phyloP scores from a whole-genome alignment of 2,888 invertebrate species.

The Sinodicranocentrus sp. region DNA sequence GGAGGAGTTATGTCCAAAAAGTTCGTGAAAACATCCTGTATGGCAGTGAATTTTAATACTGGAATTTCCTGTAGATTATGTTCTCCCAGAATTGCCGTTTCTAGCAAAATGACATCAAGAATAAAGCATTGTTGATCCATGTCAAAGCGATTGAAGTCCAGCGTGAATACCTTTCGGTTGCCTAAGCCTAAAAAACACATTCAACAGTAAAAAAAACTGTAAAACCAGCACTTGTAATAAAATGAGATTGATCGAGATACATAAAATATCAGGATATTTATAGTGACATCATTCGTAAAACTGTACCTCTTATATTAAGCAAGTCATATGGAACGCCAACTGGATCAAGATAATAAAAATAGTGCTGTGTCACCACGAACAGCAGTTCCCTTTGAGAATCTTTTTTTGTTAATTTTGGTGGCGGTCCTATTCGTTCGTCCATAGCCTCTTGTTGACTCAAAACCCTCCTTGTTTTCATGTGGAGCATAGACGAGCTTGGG shows the following conservation, averaged over 20 bases:
- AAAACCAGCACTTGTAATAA: neutral
- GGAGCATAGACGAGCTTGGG: conserved; percentile 30
- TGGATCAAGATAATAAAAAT: conserved; percentile 50
- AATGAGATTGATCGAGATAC: neutral
- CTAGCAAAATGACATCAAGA: conserved; percentile 56
- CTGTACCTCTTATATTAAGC: conserved; percentile 44
- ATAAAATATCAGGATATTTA: no score
- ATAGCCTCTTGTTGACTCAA: conserved; percentile 44
- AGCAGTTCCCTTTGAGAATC: conserved; percentile 49
- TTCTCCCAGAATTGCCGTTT: conserved; percentile 53
- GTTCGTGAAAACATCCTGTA: conserved; percentile 46
- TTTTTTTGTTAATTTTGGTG: conserved; percentile 36
- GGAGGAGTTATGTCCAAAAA: conserved; percentile 51
- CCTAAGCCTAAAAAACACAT: conserved; percentile 51
- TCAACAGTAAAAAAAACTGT: no score
- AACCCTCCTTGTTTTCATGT: conserved; percentile 53
- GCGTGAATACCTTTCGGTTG: conserved; percentile 45
- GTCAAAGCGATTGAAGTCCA: conserved; percentile 56
- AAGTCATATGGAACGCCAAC: conserved; percentile 43
- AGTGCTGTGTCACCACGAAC: conserved; percentile 58
- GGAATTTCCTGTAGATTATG: conserved; percentile 64
- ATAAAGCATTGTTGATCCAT: conserved; percentile 19
- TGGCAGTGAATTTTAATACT: neutral
- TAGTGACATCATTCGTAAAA: no score
- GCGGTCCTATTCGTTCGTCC: conserved; percentile 22